Evolutionary conservation across 1,140 invertebrate genomes (phyloP).

Genomic region (Bombyx mandarina): DNA sequence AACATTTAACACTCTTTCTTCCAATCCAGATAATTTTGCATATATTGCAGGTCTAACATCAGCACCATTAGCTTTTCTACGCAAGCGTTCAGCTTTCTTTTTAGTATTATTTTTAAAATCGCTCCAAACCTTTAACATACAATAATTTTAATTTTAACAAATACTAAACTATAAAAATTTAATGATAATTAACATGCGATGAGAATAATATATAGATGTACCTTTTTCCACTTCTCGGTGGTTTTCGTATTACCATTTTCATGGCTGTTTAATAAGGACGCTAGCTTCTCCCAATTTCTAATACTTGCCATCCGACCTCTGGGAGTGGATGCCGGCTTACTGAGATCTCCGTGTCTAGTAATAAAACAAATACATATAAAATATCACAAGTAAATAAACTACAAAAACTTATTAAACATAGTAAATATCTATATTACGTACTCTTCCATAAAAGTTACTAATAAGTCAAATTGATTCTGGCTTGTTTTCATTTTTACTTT

Average conservation of each 20-base stretch:
- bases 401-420: conserved; percentile 2
- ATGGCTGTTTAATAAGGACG: conserved; percentile 10
- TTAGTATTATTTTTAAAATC: conserved; percentile 18
- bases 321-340: conserved; percentile 7
- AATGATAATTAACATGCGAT: background rate
- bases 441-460: conserved; percentile 7
- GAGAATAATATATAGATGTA: conserved; percentile 7
- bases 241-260: conserved; percentile 11
- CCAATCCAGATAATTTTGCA: conserved; percentile 12
- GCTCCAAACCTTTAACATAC: conserved; percentile 16
- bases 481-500: conserved; percentile 5
- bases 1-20: conserved; percentile 12
- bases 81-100: conserved; percentile 11
- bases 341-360: conserved; percentile 14
- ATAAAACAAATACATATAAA: conserved; percentile 5
- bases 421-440: conserved; percentile 1
- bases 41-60: conserved; percentile 8
- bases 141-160: conserved; percentile 2
- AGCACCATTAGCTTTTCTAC: conserved; percentile 12
- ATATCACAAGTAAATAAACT: background rate
- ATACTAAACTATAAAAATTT: background rate
- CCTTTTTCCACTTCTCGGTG: conserved; percentile 19
- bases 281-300: conserved; percentile 10
- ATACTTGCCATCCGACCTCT: conserved; percentile 6
- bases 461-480: conserved; percentile 1